Base-by-base conservation (phyloP, 2,888 invertebrate genomes). In the Hecatera dysodea region DNA sequence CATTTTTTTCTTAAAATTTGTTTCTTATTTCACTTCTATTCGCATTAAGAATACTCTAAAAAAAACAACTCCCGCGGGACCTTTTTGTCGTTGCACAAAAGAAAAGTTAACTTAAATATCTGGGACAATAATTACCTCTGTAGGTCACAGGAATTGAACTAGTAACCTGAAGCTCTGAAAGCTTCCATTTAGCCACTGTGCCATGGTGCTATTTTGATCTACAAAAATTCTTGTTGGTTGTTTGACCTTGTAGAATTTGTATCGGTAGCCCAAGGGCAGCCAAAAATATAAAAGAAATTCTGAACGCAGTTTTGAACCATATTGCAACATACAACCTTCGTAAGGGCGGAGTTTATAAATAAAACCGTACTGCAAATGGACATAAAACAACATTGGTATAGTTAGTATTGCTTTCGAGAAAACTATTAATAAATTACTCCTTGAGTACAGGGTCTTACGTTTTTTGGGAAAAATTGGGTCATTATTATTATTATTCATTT, bases 311-410 rank as follows among this genome's bases (percentile, higher is more conserved):
- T 52, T 24, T 24, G 1, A 36, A 29, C 11, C 3, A 19, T 2
- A 74, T 74, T 74, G 44, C 78, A 71, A 5, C 27, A 74, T 50
- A 44, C 6, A 27, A 61, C 73, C 74, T 73, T 52, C 2, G 8
- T 11, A 24, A 59, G 42, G 24, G 24, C 72, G 57, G 12, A 52
- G 0, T 46, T 36, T 17, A 2, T 11, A 22, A 33, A 27, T 66
- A 19, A 66, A 27, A 24, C 7, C 68, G 33, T 55, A 55, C 33
- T 50, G n/a, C n/a, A n/a, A n/a, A n/a, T 24, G 29, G 56, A 4
- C 9, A 8, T 1, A 53, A 29, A 36, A 36, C 15, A 36, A 36
- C 36, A 36, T 9, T 56, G 36, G 9, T 36, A 59, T 19, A 57
- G 19, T 57, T 57, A 59, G 57, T 42, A 59, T 59, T 72, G 52